These are phyloP conservation scores for Boulengeromyrus knoepffleri DNA, from an alignment of 2,113 vertebrate genomes.

Conservation along the genomic window DNA sequence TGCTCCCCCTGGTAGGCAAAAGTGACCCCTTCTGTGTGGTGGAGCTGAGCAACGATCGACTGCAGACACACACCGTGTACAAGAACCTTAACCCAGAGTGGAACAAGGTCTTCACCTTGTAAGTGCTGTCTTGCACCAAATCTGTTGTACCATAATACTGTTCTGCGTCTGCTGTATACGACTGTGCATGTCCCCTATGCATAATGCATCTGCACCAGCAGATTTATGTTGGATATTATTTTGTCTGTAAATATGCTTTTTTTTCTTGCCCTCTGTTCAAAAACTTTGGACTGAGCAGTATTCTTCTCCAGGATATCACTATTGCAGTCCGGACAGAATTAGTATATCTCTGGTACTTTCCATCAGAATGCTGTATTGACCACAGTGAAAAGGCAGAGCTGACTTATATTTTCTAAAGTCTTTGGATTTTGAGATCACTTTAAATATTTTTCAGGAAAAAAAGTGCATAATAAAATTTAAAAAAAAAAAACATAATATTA, in stretches of 20 bases:
- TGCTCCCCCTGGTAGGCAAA: conserved; percentile 71
- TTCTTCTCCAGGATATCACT: background rate
- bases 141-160: background rate
- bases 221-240: background rate
- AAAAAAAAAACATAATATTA: background rate
- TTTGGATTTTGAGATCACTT: background rate
- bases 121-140: conserved; percentile 50
- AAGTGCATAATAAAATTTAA: background rate
- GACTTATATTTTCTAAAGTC: background rate
- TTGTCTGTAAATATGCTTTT: background rate
- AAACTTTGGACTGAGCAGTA: background rate
- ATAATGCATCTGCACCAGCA: background rate
- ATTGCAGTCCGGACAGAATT: background rate
- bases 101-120: conserved; percentile 99
- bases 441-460: background rate
- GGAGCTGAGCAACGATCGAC: conserved; percentile 91
- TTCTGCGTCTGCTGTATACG: background rate
- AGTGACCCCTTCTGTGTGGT: conserved; percentile 97
- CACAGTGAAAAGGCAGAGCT: background rate
- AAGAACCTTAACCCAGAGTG: conserved; percentile 95
- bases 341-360: background rate
- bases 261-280: background rate
- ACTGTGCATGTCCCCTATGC: background rate
- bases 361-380: background rate
- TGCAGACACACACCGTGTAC: conserved; percentile 93